These are phyloP conservation scores for Euphydryas editha DNA, from an alignment of 2,888 invertebrate species.

Conservation along the genomic window DNA sequence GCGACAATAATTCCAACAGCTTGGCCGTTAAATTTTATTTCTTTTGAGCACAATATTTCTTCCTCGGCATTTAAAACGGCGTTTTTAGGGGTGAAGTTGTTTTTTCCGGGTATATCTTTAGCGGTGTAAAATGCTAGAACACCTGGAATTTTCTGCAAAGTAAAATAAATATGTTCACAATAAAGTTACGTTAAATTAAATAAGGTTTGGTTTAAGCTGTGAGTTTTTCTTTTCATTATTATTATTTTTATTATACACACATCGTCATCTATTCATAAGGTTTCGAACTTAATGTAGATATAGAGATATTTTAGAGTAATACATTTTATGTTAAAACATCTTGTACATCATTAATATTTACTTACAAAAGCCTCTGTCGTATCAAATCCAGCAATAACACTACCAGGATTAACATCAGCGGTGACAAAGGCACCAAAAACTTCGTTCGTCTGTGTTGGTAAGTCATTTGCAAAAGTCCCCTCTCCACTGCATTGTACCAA, in stretches of 20 bases:
- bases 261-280: no score
- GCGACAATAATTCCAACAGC: constrained; percentile 86
- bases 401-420: constrained; percentile 83
- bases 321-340: no score
- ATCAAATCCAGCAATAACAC: constrained; percentile 84
- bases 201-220: no score
- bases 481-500: constrained; percentile 88
- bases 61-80: constrained; percentile 55
- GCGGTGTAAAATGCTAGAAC: constrained; percentile 85
- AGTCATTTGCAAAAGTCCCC: constrained; percentile 90
- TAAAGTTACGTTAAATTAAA: neutral
- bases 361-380: constrained; percentile 86
- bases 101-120: constrained; percentile 86
- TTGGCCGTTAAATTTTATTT: constrained; percentile 85
- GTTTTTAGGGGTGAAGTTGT: constrained; percentile 73
- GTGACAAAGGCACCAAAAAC: constrained; percentile 88
- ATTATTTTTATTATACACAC: no score
- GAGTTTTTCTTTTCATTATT: no score
- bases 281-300: no score
- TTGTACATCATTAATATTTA: constrained; percentile 12
- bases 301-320: no score
- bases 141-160: constrained; percentile 83
- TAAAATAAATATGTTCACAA: neutral
- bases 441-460: constrained; percentile 86
- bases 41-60: constrained; percentile 67